A percentile compares a stretch with the other conserved stretches of the same genome.
Evolutionary conservation across 2,888 invertebrate genomes (phyloP).

Genomic region (Patella depressa): DNA sequence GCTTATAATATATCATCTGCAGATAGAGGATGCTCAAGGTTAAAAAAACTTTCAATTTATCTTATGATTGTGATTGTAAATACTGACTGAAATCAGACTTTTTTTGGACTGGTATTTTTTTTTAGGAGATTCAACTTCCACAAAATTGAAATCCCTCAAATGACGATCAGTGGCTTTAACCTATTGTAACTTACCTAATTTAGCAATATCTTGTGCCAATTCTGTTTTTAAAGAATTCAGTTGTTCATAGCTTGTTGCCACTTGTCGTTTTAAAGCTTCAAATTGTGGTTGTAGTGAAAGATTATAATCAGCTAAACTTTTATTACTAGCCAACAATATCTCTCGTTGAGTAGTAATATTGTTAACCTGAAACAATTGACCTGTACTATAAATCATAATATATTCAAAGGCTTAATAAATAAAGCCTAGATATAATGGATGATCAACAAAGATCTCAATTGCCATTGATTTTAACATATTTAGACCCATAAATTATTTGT

Average conservation of each 20-base stretch:
- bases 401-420: not conserved
- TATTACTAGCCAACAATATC: constrained; percentile 88
- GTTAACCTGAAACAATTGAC: constrained; percentile 78
- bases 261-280: constrained; percentile 80
- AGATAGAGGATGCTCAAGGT: too few species aligned
- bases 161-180: too few species aligned
- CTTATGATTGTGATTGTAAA: too few species aligned
- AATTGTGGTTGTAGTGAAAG: constrained; percentile 87
- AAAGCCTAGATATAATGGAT: constrained; percentile 3
- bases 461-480: too few species aligned
- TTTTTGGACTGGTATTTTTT: too few species aligned
- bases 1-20: too few species aligned
- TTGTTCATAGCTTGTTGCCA: constrained; percentile 76
- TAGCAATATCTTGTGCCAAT: constrained; percentile 78
- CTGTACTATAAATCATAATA: constrained; percentile 16
- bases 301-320: constrained; percentile 92
- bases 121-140: too few species aligned
- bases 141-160: too few species aligned
- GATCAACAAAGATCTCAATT: not conserved
- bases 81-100: too few species aligned
- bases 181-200: constrained; percentile 78
- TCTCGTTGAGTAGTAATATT: constrained; percentile 84
- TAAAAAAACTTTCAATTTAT: too few species aligned
- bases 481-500: too few species aligned
- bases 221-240: constrained; percentile 64